phyloP scores from a whole-genome alignment of 1,140 invertebrate species.

The Ctenoplectra terminalis region DNA sequence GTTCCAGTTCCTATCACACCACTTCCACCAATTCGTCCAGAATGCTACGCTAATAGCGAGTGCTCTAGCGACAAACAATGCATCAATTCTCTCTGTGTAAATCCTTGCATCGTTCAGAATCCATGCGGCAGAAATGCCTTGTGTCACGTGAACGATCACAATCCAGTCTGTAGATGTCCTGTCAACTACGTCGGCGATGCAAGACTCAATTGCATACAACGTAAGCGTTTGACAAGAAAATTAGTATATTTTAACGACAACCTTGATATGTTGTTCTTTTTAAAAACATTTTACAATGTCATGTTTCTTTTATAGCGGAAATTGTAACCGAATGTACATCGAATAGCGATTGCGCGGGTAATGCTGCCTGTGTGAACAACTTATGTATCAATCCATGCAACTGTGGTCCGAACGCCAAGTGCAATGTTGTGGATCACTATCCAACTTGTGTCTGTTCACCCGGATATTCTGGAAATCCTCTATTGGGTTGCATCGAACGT shows the following conservation, averaged over 20 bases:
- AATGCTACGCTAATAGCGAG: slow-evolving; percentile 90
- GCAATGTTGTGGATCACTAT: slow-evolving; percentile 90
- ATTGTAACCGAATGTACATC: slow-evolving; percentile 88
- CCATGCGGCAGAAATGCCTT: slow-evolving; percentile 90
- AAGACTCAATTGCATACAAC: slow-evolving; percentile 88
- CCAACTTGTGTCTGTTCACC: slow-evolving; percentile 90
- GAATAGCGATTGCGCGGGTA: slow-evolving; percentile 90
- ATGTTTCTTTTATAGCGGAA: slow-evolving; percentile 74
- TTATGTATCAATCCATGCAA: slow-evolving; percentile 92
- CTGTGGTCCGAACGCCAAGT: slow-evolving; percentile 92
- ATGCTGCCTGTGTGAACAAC: slow-evolving; percentile 91
- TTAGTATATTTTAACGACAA: not conserved
- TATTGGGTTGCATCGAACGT: slow-evolving; percentile 90
- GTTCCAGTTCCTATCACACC: slow-evolving; percentile 82
- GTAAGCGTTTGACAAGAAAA: slow-evolving; percentile 83
- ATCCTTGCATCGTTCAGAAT: slow-evolving; percentile 88
- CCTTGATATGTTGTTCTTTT: too few species aligned
- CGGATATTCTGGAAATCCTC: slow-evolving; percentile 92
- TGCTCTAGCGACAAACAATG: slow-evolving; percentile 90
- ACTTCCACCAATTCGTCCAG: slow-evolving; percentile 82
- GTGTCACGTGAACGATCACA: slow-evolving; percentile 90
- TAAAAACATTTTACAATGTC: not conserved
- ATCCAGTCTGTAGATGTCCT: slow-evolving; percentile 91
- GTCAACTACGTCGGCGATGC: slow-evolving; percentile 90
- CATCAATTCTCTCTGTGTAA: slow-evolving; percentile 89